Conservation (phyloP, 2,888 invertebrate species). For the Allacma fusca region DNA sequence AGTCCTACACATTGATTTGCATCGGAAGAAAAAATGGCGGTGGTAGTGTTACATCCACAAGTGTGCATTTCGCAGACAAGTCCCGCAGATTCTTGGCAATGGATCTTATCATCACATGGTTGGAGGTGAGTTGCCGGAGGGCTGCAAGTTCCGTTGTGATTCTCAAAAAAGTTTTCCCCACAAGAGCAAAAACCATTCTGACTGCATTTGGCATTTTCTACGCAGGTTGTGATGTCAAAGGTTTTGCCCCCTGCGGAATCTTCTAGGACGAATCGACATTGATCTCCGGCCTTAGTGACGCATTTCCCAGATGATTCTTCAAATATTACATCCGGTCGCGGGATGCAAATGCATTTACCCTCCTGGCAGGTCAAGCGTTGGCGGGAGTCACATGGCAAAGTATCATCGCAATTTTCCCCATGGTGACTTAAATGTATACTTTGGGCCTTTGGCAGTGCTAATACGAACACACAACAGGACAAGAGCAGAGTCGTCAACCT, state of each 20-base stretch:
- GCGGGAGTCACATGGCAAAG: neutral
- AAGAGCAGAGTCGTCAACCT: too few species aligned
- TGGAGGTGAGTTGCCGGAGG: neutral
- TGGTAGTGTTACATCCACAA: neutral
- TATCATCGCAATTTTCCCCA: slow-evolving; percentile 17
- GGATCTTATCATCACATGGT: neutral
- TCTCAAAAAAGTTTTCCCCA: neutral
- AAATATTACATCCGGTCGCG: slow-evolving; percentile 23
- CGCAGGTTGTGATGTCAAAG: slow-evolving; percentile 15
- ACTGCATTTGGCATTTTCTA: slow-evolving; percentile 13
- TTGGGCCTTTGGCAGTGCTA: too few species aligned
- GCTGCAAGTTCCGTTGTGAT: slow-evolving; percentile 20
- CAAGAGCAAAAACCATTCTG: slow-evolving; percentile 21
- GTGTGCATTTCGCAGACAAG: neutral
- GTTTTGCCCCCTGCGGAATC: neutral
- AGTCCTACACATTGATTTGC: neutral
- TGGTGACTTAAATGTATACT: too few species aligned
- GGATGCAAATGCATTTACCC: neutral
- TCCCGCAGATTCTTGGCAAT: neutral
- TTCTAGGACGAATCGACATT: slow-evolving; percentile 21
- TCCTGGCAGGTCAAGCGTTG: slow-evolving; percentile 17
- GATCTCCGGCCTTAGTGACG: slow-evolving; percentile 34
- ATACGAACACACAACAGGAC: too few species aligned
- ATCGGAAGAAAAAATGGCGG: neutral
- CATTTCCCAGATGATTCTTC: slow-evolving; percentile 4